phyloP scores from a whole-genome alignment of 2,113 vertebrate species.

The Saguinus midas region DNA sequence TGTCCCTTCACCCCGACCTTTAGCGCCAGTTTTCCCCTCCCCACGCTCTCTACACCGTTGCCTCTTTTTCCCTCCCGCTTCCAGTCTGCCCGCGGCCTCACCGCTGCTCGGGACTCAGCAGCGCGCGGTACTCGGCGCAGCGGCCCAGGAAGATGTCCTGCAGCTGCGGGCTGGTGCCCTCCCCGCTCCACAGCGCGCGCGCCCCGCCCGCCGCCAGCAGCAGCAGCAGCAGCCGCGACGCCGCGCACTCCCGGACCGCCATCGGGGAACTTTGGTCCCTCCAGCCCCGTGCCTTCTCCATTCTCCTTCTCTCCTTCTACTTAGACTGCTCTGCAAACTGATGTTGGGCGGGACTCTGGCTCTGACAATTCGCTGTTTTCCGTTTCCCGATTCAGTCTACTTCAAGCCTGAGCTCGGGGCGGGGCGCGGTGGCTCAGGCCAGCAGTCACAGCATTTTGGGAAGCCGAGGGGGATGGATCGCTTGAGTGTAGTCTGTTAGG shows the following conservation, averaged over 20 bases:
- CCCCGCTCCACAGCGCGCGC: conserved; percentile 74
- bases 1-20: background rate
- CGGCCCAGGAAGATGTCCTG: conserved; percentile 83
- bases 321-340: background rate
- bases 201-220: background rate
- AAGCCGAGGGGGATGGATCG: no score
- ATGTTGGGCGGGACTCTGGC: fast-evolving
- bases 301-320: fast-evolving
- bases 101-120: conserved; percentile 78
- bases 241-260: fast-evolving
- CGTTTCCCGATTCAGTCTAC: fast-evolving
- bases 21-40: background rate
- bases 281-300: fast-evolving
- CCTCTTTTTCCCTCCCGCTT: background rate
- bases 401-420: background rate
- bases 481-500: no score
- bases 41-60: no score
- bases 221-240: background rate
- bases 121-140: conserved; percentile 80
- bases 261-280: background rate
- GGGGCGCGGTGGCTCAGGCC: no score
- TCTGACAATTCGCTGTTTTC: fast-evolving
- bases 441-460: no score
- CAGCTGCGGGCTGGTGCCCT: conserved; percentile 80
- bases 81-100: conserved; percentile 54